These are phyloP conservation scores for Pogonomyrmex californicus DNA, from an alignment of 1,140 invertebrate genomes.

Conservation along the genomic window DNA sequence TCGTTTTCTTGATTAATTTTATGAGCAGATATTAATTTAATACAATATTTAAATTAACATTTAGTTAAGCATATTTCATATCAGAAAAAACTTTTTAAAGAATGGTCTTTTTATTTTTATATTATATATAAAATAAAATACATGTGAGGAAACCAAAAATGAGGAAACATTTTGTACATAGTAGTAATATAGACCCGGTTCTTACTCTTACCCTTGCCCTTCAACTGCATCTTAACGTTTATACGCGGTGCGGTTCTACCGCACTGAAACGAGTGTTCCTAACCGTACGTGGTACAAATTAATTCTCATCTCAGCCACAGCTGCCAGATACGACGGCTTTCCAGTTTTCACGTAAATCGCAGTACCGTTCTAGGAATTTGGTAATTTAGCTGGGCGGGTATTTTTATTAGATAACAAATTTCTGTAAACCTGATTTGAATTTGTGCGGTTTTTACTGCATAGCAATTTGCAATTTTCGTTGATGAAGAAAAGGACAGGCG, in stretches of 20 bases:
- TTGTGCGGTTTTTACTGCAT: neutral
- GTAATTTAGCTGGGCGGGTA: neutral
- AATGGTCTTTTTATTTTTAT: neutral
- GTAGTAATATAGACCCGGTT: neutral
- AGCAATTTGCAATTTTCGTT: neutral
- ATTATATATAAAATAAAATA: too few relatives aligned
- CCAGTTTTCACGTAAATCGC: constrained; percentile 34
- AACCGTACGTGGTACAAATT: constrained; percentile 11
- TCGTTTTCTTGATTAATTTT: neutral
- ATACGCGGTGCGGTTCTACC: neutral
- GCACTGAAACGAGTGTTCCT: constrained; percentile 17
- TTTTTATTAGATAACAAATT: constrained; percentile 16
- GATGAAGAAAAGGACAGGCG: neutral
- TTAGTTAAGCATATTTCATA: neutral
- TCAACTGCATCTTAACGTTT: constrained; percentile 27
- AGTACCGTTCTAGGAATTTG: neutral
- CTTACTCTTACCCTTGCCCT: neutral
- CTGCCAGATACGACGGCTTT: constrained; percentile 26
- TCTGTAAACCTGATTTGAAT: neutral
- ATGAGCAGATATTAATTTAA: neutral
- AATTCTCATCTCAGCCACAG: constrained; percentile 38
- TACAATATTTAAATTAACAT: neutral
- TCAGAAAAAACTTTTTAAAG: neutral
- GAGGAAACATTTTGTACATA: neutral
- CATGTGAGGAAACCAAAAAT: neutral